A percentile compares a stretch with the other conserved stretches of the same genome.
Conservation (phyloP, 2,113 vertebrate genomes). For the Scytalopus superciliaris region DNA sequence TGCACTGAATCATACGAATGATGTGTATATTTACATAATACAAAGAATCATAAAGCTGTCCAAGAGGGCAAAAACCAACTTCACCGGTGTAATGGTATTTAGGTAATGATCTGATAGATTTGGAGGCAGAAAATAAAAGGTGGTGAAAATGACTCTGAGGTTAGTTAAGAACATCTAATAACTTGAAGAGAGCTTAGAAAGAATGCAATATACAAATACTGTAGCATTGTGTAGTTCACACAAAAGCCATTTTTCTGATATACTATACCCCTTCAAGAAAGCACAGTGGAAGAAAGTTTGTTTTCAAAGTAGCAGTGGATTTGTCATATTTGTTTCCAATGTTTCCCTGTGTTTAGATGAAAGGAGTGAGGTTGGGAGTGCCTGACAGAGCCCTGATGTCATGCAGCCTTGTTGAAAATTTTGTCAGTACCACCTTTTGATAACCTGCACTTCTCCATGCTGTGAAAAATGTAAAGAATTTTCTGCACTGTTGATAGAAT, state of each 20-base stretch:
- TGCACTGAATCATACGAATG: background rate
- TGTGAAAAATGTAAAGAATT: background rate
- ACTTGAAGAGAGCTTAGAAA: background rate
- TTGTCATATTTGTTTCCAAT: background rate
- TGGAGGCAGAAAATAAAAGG: background rate
- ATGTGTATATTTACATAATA: background rate
- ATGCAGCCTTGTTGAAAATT: background rate
- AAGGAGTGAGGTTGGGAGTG: background rate
- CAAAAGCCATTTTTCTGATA: background rate
- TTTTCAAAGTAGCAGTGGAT: background rate
- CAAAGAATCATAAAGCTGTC: background rate
- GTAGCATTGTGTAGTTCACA: background rate
- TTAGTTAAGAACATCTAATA: constrained; percentile 3
- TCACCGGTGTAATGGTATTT: background rate
- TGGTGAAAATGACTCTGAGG: background rate
- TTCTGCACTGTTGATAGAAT: background rate
- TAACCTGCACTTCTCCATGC: background rate
- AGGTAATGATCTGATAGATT: background rate
- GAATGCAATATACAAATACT: background rate
- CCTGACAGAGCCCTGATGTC: background rate
- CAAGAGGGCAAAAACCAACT: background rate
- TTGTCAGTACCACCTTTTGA: background rate
- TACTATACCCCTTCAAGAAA: background rate
- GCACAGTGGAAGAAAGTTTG: background rate
- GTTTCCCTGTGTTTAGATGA: background rate